Base-by-base conservation (phyloP, 2,797 vertebrate species). In the Crotalus adamanteus region DNA sequence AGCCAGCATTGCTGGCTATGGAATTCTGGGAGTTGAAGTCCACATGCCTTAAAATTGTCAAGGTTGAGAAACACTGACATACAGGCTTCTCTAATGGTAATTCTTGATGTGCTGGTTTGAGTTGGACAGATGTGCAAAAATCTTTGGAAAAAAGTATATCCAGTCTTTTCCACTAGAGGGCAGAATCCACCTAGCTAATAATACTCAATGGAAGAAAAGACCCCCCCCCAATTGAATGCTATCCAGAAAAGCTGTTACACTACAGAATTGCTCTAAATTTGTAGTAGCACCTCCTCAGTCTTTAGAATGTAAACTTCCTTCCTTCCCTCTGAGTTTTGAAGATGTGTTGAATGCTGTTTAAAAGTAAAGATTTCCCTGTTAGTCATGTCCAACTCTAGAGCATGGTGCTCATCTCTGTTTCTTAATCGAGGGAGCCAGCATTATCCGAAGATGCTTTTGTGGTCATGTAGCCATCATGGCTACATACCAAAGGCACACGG, bases 131-230 rank as follows among this genome's bases (percentile, higher is more conserved):
- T 18, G n/a, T 37, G 65, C 1, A 37, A 37, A 37, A 37, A 37
- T 37, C 16, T 18, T 37, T 20, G 16, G 65, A 0, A 8, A 69
- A 37, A 2, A 22, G 6, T 2, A 61, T 42, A 73, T 1, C 0
- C 0, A 89, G 53, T 16, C 55, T 0, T 93, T 6, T 92, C 95
- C 97, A 94, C 93, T 1, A 95, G 96, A 97, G 96, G 96, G 95
- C 96, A 96, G 95, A 94, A 91, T 1, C 1, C 5, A 90, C 73
- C 89, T 92, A 90, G 90, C 63, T 0, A 90, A 9, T 51, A 57
- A 26, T 3, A 28, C 5, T 22, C 20, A 3, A 2, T 59, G 89
- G 51, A 65, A 13, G 20, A 63, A n/a, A 65, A 28, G 9, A 0
- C 31, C 28, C 3, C 11, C 26, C 61, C 28, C 9, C 12, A 65